Base-by-base conservation (phyloP, 1,140 invertebrate species). In the Calliopsis andreniformis region DNA sequence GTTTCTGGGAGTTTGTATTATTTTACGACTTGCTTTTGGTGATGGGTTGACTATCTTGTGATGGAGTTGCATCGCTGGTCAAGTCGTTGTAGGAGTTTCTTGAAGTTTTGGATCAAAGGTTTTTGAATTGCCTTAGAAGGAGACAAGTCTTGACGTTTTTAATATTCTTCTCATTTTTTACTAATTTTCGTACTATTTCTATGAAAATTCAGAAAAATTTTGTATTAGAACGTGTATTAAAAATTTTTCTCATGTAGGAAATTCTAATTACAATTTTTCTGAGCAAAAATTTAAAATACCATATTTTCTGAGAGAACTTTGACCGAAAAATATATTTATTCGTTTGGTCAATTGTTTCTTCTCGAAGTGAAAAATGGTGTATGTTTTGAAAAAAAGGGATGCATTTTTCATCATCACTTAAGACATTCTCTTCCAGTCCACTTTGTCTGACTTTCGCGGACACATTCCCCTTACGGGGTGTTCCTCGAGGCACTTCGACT, bases 401-500 rank as follows among this genome's bases (percentile, higher is more conserved):
- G 6, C 28, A 28, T 20, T 35, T 68, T 63, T 47, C 43, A 16
- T 70, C 35, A 64, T 32, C 49, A n/a, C 42, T 67, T 49, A 63
- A 59, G 30, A 43, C 12, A 64, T 63, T 72, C 55, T 25, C 55
- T 42, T 43, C 42, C 58, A 51, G 47, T 53, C 51, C 18, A 30
- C 59, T 25, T 42, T 56, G 80, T 79, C 82, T 49, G 70, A 53
- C 53, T 14, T 23, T 7, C 43, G 49, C 76, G 66, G 61, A 51
- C 47, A 61, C 59, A 23, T 71, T 76, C 61, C 55, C 64, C 80
- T 83, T 82, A 61, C 23, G 61, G 70, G 32, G 20, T 10, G 6
- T 28, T 45, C 61, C 55, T 28, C 64, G 42, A 49, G 42, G 66
- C 66, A 39, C 47, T 70, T 42, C n/a, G 69, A 56, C 59, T 68